Evolutionary conservation across 2,888 invertebrate genomes (phyloP), one percentile per base, ranked within the genome.

Genomic region (Polylopha cassiicola): DNA sequence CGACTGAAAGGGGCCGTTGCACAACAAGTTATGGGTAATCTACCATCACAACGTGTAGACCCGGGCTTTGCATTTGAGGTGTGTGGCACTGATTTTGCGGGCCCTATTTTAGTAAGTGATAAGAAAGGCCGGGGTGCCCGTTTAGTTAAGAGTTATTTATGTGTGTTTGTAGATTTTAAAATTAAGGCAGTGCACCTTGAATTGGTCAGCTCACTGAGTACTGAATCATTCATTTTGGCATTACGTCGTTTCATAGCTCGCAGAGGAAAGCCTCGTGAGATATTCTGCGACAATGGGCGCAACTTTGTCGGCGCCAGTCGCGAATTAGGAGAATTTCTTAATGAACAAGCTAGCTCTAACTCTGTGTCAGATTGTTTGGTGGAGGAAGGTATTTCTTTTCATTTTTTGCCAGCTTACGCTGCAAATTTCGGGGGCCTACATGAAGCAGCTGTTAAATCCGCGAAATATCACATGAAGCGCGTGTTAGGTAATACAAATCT

Each of bases 401-500:
- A 24, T 10, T 38, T 38, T 20, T 20, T 11, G 4, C 38, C 29
- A 6, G 15, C 24, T 1, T 15, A 10, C 9, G n/a, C 31, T n/a
- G 30, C 37, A 8, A 22, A 24, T 14, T 29, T 37, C 15, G 42
- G 42, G 8, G 31, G 36, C 8, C 6, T 42, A 2, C 37, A 22
- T 11, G 37, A 42, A 11, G 21, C 42, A 5, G 42, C 29, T 13
- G 24, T 42, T 4, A 31, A 37, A 26, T 31, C 36, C 3, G 36
- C 37, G 2, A 42, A 42, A 13, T 28, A 20, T 11, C 33, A 38
- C 17, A 14, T 28, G 10, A 31, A 23, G 11, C 32, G 38, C 8
- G 17, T 23, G n/a, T 20, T 49, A 11, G 49, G 47, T 5, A 46
- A 50, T 21, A 43, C 33, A 11, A 34, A 46, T 10, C 24, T 54